Evolutionary conservation across 2,888 invertebrate species (phyloP), one percentile per base, ranked within the genome.

Genomic region (Lagria hirta): DNA sequence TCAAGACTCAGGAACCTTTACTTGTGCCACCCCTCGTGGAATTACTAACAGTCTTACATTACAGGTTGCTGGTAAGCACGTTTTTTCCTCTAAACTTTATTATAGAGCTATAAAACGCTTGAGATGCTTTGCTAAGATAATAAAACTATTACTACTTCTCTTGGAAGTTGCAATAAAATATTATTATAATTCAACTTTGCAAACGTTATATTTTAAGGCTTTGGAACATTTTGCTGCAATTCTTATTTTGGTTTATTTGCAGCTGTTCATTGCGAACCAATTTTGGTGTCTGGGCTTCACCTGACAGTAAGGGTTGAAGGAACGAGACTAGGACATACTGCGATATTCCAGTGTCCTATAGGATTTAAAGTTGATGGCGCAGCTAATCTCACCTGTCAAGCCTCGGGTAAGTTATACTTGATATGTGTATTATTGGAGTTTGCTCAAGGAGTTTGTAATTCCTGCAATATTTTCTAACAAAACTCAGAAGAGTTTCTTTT

Each of bases 1-100:
- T n/a, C 83, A 86, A 38, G 89, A 91, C 73, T 85, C 87, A 18
- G 91, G 89, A 37, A 82, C 83, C 48, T 91, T 86, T 69, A 90
- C 90, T 0, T 92, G 91, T 70, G 83, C 89, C 3, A 83, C 90
- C 0, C 88, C 89, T 3, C 77, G 82, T 38, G 89, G 89, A 20
- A 80, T 86, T 54, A 88, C 88, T 34, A 86, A 88, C 71, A 85
- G 85, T 36, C 76, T 88, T 55, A 72, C 75, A 47, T 75, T 88
- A 57, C 80, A 77, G 69, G 88, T 92, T 70, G 82, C 85, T 75
- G 89, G 88, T 88, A 76, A 78, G 80, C 46, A 5, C 2, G 3
- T 4, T 12, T 13, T 28, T 8, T 3, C 4, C 3, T 8, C 4
- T 15, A 17, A 30, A 30, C 2, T 22, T 24, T 24, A 4, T 24